Conservation (phyloP, 2,797 vertebrate species). For the Myioborus melanocephalus region DNA sequence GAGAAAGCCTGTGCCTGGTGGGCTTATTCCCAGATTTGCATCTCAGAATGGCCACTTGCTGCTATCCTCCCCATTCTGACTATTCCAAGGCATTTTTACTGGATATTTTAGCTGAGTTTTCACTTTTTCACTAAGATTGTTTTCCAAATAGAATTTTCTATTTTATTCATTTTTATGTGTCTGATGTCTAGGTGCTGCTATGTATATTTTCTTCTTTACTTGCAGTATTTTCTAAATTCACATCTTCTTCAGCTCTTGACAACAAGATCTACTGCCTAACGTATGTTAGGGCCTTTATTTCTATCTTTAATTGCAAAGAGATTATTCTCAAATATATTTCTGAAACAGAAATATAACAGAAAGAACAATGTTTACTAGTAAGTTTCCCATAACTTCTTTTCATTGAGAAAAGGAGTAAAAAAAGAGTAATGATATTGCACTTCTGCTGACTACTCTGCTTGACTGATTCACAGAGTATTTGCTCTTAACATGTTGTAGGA, state of each 20-base stretch:
- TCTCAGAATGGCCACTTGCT: not conserved
- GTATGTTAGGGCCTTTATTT: not conserved
- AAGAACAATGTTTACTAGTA: not conserved
- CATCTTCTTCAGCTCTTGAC: not conserved
- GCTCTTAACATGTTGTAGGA: slow-evolving; percentile 34
- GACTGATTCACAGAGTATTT: slow-evolving; percentile 17
- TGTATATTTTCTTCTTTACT: not conserved
- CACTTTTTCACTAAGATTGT: not conserved
- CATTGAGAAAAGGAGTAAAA: slow-evolving; percentile 25
- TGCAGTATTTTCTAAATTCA: not conserved
- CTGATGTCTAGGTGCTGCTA: not conserved
- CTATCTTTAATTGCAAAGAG: not conserved
- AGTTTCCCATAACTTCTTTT: not conserved
- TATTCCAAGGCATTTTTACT: not conserved
- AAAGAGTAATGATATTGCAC: not conserved
- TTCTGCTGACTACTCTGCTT: not conserved
- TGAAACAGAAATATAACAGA: not conserved
- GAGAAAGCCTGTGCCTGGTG: not conserved
- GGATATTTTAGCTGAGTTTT: not conserved
- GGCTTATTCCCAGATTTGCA: not conserved
- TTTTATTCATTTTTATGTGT: not conserved
- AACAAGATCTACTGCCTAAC: not conserved
- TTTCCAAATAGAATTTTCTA: not conserved
- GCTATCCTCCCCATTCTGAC: not conserved
- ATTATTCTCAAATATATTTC: not conserved